Evolutionary conservation across 2,888 invertebrate genomes (phyloP).

Genomic region (Chalcosyrphus nemorum): DNA sequence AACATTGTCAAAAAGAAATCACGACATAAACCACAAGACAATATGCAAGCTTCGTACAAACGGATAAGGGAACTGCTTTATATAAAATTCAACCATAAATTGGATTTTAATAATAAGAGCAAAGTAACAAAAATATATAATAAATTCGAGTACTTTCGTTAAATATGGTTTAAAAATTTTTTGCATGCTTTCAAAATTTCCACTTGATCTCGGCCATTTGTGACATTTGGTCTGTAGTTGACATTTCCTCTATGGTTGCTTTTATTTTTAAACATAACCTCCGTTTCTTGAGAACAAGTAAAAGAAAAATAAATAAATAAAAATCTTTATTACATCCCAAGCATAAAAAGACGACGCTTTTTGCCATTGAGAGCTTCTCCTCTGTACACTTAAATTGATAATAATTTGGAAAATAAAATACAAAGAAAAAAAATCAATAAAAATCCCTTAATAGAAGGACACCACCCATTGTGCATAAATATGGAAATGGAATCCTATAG

Average conservation of each 20-base stretch:
- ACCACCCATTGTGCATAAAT: conserved; percentile 7
- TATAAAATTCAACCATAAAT: background rate
- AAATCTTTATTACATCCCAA: background rate
- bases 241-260: background rate
- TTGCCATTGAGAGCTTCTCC: background rate
- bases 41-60: too few species aligned
- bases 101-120: background rate
- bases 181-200: background rate
- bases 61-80: too few species aligned
- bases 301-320: background rate
- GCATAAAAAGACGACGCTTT: background rate
- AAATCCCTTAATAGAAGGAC: conserved; percentile 5
- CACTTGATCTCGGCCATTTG: background rate
- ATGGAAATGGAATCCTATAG: conserved; percentile 5
- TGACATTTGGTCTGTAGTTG: background rate
- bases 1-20: too few species aligned
- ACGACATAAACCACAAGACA: too few species aligned
- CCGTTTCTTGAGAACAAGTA: background rate
- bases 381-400: conserved; percentile 1
- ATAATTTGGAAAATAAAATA: conserved; percentile 9
- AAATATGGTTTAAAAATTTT: background rate
- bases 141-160: background rate
- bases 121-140: background rate
- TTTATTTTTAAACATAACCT: conserved; percentile 1
- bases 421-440: background rate